These are phyloP conservation scores for Scolopax mira DNA, from an alignment of 2,113 vertebrate species.

Conservation along the genomic window DNA sequence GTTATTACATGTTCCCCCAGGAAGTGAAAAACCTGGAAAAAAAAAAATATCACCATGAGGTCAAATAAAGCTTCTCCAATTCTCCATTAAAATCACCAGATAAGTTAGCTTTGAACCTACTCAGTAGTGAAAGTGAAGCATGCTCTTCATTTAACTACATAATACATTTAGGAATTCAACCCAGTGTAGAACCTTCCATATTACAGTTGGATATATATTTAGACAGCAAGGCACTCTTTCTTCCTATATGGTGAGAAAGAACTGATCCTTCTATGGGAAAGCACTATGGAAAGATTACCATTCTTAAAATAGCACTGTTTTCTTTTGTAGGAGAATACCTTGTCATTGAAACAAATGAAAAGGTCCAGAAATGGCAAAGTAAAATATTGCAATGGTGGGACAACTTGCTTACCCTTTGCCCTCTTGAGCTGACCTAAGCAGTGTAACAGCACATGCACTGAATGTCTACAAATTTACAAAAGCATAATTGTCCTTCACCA, in stretches of 20 bases:
- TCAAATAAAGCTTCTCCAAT: not conserved
- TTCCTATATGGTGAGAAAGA: not conserved
- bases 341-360: not conserved
- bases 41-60: not conserved
- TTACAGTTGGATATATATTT: not conserved
- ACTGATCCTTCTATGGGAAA: not conserved
- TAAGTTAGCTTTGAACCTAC: not conserved
- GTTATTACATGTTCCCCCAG: not conserved
- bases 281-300: not conserved
- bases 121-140: not conserved
- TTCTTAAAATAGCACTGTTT: not conserved
- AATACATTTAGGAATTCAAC: not conserved
- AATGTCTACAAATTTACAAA: not conserved
- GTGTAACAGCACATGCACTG: not conserved
- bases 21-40: not conserved
- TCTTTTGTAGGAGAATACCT: not conserved
- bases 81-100: not conserved
- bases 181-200: not conserved
- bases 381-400: not conserved
- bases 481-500: not conserved
- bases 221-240: not conserved
- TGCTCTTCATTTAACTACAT: not conserved
- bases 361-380: not conserved
- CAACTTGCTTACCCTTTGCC: not conserved
- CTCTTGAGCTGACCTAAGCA: not conserved